Evolutionary conservation across 2,797 vertebrate species (phyloP).

Genomic region (Sorex maritimensis): DNA sequence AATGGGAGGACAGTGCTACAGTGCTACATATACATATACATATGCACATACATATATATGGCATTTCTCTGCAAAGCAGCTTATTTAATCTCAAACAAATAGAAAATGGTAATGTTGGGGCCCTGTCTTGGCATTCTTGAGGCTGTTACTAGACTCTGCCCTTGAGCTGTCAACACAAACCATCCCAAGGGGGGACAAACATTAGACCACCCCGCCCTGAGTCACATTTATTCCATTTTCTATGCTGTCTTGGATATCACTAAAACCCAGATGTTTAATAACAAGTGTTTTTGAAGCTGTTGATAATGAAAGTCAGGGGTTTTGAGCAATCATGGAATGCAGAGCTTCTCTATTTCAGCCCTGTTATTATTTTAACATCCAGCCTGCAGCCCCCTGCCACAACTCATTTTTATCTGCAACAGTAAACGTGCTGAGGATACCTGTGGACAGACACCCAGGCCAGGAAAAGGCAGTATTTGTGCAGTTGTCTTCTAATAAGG

Average conservation of each 20-base stretch:
- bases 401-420: conserved; percentile 64
- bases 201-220: neutral
- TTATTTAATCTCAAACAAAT: neutral
- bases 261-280: conserved; percentile 70
- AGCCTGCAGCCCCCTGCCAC: neutral
- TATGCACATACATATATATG: neutral
- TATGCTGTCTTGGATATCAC: neutral
- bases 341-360: conserved; percentile 47
- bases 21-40: too few species aligned
- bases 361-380: conserved; percentile 65
- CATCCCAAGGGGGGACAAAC: neutral
- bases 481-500: conserved; percentile 84
- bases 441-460: conserved; percentile 84
- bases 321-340: conserved; percentile 1
- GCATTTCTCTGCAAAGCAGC: conserved; percentile 1
- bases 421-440: conserved; percentile 76
- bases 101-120: neutral
- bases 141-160: neutral
- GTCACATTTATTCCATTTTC: conserved; percentile 33
- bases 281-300: conserved; percentile 70
- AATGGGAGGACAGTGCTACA: too few species aligned
- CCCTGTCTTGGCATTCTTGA: neutral
- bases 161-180: conserved; percentile 12
- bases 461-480: conserved; percentile 79
- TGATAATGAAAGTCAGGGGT: conserved; percentile 48